Base-by-base conservation (phyloP, 92 coral and sea anemone species). In the Paramuricea clavata region DNA sequence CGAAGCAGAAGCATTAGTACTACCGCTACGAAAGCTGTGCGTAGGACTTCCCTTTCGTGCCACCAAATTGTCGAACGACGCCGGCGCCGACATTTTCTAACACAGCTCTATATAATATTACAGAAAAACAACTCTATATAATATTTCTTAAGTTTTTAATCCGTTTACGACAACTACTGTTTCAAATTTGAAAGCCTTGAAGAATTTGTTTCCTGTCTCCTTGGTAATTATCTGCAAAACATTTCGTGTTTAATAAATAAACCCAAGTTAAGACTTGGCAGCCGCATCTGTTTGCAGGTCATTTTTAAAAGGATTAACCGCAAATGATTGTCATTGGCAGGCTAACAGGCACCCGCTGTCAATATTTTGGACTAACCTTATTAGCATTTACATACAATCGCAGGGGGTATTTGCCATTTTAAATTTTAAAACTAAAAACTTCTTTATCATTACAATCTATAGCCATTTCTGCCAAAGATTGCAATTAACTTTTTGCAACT, bases 11-110 rank as follows among this genome's bases (percentile, higher is more conserved):
- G 59, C 30, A 22, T 41, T 49, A 6, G 82, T 27, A 22, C 82
- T 76, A 2, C 82, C 82, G 34, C 82, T 76, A 42, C 68, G 39
- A 8, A 49, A 21, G 22, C 82, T 76, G 28, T 25, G 23, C 33
- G 60, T 31, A 15, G 60, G 60, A 49, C 81, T 74, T 42, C 81
- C 81, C 32, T 74, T 76, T 16, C 68, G 41, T 11, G 39, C 43
- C 23, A 26, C 68, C 64, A 76, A 54, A 76, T 76, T 76, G n/a
- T 76, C 82, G 44, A 26, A 49, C 21, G 68, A 76, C 19, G 79
- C 19, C 21, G 68, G 49, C 32, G 60, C 17, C 26, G 23, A 17
- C 62, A 54, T 17, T 54, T 19, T 21, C 52, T 54, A 17, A 54
- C 62, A 21, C 23, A 30, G n/a, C 74, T 22, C n/a, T n/a, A n/a